These are phyloP conservation scores for Enteromius treurensis DNA, from an alignment of 2,797 vertebrate genomes.

Conservation along the genomic window DNA sequence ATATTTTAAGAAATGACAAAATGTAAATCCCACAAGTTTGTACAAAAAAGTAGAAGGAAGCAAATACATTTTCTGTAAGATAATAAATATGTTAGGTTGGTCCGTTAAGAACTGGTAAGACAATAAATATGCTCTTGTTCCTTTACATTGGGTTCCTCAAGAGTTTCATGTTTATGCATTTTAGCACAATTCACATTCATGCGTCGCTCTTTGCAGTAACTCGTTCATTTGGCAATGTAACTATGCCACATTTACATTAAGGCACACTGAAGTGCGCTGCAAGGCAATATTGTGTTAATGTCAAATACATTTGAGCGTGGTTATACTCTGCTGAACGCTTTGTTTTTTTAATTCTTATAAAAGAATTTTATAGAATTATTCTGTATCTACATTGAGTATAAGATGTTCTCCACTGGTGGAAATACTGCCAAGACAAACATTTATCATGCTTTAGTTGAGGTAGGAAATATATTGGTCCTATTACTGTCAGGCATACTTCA, in stretches of 20 bases:
- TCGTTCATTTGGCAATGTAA: slow-evolving; percentile 6
- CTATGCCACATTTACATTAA: slow-evolving; percentile 23
- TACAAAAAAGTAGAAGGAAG: slow-evolving; percentile 29
- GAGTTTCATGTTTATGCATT: slow-evolving; percentile 25
- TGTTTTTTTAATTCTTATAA: background rate
- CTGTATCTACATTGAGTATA: background rate
- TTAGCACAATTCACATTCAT: slow-evolving; percentile 37
- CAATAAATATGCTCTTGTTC: slow-evolving; percentile 52
- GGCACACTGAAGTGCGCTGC: background rate
- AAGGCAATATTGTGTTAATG: background rate
- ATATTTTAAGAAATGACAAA: slow-evolving; percentile 20
- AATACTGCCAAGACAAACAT: slow-evolving; percentile 13
- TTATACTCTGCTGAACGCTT: background rate
- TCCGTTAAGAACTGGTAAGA: slow-evolving; percentile 15
- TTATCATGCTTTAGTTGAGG: background rate
- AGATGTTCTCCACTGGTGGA: background rate
- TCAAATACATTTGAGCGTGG: background rate
- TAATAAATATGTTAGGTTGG: slow-evolving; percentile 53
- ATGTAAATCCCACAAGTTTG: slow-evolving; percentile 23
- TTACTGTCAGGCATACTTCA: slow-evolving; percentile 10
- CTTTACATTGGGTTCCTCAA: slow-evolving; percentile 43
- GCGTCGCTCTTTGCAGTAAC: slow-evolving; percentile 14
- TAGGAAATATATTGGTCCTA: background rate
- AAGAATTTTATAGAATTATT: background rate
- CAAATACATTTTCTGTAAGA: slow-evolving; percentile 33